Percentiles rank a stretch among this genome's conserved stretches.
phyloP scores from a whole-genome alignment of 2,113 vertebrate genomes.

The Centropus unirufus region DNA sequence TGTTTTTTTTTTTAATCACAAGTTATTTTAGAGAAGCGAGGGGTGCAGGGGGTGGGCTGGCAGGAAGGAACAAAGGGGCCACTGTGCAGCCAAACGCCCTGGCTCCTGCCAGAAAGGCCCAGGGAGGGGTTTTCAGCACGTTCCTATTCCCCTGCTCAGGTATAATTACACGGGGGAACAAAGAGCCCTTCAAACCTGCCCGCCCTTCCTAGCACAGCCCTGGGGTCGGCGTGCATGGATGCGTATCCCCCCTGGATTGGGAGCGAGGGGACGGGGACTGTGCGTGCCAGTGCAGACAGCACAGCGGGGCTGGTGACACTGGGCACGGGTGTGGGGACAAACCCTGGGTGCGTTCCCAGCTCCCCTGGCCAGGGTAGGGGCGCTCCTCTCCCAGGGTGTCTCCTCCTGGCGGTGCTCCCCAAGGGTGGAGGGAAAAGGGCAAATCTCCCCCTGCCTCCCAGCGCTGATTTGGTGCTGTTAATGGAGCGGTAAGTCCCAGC shows the following conservation, averaged over 20 bases:
- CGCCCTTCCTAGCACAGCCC: not conserved
- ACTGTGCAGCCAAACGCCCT: not conserved
- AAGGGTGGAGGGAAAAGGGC: not conserved
- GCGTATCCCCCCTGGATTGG: fast-evolving
- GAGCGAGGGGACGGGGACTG: fast-evolving
- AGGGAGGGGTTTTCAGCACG: slow-evolving; percentile 52
- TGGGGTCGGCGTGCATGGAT: not conserved
- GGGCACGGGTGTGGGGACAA: not conserved
- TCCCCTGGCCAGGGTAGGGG: not conserved
- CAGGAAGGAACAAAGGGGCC: slow-evolving; percentile 43
- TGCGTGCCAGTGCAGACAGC: not conserved
- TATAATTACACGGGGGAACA: slow-evolving; percentile 66
- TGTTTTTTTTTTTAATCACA: fast-evolving
- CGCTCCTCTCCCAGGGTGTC: fast-evolving
- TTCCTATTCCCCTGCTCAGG: slow-evolving; percentile 56
- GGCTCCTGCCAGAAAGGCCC: slow-evolving; percentile 1
- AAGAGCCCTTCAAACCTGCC: slow-evolving; percentile 54
- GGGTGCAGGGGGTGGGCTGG: not conserved
- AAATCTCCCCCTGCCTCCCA: not conserved
- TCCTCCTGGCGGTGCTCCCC: not conserved
- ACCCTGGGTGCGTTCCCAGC: not conserved
- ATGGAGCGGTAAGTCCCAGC: not conserved
- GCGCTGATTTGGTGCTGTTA: not conserved
- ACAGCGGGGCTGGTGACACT: fast-evolving
- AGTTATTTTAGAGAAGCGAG: not conserved